Evolutionary conservation across 2,797 vertebrate species (phyloP), one percentile per base, ranked within the genome.

Genomic region (Sebastiscus albofasciatus): DNA sequence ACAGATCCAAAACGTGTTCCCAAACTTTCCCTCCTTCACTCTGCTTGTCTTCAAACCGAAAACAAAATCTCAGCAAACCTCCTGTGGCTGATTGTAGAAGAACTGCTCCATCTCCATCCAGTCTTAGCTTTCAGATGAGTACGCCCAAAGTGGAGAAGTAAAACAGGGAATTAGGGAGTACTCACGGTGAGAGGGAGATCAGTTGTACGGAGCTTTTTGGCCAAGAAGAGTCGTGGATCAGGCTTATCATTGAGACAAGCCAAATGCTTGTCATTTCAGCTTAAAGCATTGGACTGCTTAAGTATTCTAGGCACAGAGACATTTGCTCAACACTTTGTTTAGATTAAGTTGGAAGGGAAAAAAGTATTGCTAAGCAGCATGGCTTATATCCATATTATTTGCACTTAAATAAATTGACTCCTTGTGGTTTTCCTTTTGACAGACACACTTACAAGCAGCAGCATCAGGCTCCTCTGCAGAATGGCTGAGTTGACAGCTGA

Each of bases 261-360:
- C 92, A 91, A 93, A 75, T 72, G 83, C 92, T 81, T 91, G 89
- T 93, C 92, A 13, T 72, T 84, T 84, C 72, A 68, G 87, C 80
- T 93, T 91, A 89, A 88, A 85, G 85, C 65, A 2, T 34, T 12
- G 75, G 74, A 73, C 60, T 54, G 67, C 79, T 90, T 83, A 84
- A 90, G 67, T 82, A 80, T 79, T 87, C 18, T 11, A 66, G 85
- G 81, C 90, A 87, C 76, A 64, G 73, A 85, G 55, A 88, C 76
- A 77, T 85, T 78, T 80, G 78, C 82, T 88, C 82, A 80, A 83
- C 4, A 52, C 90, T 90, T 88, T 89, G 82, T 90, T 90, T 89
- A 79, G 84, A 86, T 85, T 75, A 91, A 81, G 84, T 72, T 87
- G 55, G 71, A 82, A 8, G 14, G 46, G 24, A 46, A 77, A 20